These are phyloP conservation scores for Paedocypris micromegethes DNA, from an alignment of 2,797 vertebrate species.

Conservation along the genomic window DNA sequence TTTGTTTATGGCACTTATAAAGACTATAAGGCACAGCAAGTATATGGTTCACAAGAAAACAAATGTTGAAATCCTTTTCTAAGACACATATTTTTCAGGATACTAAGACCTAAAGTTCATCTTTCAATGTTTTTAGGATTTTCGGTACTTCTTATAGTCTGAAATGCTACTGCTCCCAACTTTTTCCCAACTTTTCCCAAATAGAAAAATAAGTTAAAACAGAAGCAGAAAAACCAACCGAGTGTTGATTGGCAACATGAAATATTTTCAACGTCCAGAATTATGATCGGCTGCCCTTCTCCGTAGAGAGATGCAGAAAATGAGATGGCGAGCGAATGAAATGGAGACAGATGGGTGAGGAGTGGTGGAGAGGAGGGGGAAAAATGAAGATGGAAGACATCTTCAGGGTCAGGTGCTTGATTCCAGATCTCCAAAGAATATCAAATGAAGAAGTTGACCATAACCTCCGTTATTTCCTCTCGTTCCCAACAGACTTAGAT, in stretches of 20 bases:
- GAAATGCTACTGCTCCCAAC: too few species aligned
- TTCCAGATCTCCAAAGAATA: constrained; percentile 51
- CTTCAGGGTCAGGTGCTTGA: constrained; percentile 55
- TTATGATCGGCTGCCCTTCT: constrained; percentile 7
- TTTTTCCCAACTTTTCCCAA: too few species aligned
- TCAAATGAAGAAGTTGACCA: constrained; percentile 31
- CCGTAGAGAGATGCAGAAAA: constrained; percentile 11
- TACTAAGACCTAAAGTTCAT: too few species aligned
- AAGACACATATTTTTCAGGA: too few species aligned
- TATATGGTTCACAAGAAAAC: too few species aligned
- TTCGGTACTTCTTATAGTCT: too few species aligned
- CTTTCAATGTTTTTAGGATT: too few species aligned
- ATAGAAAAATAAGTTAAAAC: too few species aligned
- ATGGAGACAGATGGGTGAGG: constrained; percentile 8
- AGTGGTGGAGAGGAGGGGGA: constrained; percentile 5
- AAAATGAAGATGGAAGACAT: constrained; percentile 37
- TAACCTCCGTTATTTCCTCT: constrained; percentile 32
- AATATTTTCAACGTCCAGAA: constrained; percentile 36
- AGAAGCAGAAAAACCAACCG: constrained; percentile 7
- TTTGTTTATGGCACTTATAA: too few species aligned
- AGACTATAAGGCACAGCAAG: too few species aligned
- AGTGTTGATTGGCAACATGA: constrained; percentile 40
- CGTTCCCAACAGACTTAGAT: constrained; percentile 11
- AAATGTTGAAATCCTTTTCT: too few species aligned
- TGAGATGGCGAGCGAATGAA: background rate